Evolutionary conservation across 2,797 vertebrate species (phyloP), one percentile per base, ranked within the genome.

Genomic region (Gephyroberyx darwinii): DNA sequence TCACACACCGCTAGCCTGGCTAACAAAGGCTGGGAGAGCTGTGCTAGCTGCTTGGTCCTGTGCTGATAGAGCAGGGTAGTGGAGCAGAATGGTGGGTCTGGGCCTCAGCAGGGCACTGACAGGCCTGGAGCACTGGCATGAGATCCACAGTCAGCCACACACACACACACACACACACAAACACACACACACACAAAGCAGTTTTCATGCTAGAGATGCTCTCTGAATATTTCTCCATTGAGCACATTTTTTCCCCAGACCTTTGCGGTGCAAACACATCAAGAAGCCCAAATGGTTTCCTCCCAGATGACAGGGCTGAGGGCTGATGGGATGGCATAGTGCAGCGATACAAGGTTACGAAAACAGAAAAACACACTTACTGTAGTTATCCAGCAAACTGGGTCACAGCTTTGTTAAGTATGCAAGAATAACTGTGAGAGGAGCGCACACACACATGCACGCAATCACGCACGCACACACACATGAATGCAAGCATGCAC

Each of bases 331-430:
- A 72, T 6, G 47, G 70, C 8, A 33, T n/a, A 52, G 64, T 69
- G 47, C 50, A 69, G 62, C 48, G 26, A 65, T 68, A 70, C 20
- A 20, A 74, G 84, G 84, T 69, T 81, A 81, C 84, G 86, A 86
- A 91, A 93, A 93, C 90, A 92, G 90, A 90, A 76, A 89, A 93
- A 91, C 81, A 81, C 90, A 93, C 91, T 94, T 93, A 93, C 84
- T 86, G 87, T 87, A 90, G 87, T 81, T 84, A 88, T 91, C 88
- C 89, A 81, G 82, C 77, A 91, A 94, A 93, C 87, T 93, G 93
- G 93, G 92, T 94, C 93, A 93, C 87, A 82, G 87, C 91, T 93
- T 82, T 90, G 90, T 93, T 93, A 93, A 91, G 88, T 91, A 92
- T 91, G 91, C 90, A 91, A 93, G 90, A 92, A 90, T 90, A 90